These are phyloP conservation scores for Aldrovandia affinis DNA, from an alignment of 2,797 vertebrate species.

Conservation along the genomic window DNA sequence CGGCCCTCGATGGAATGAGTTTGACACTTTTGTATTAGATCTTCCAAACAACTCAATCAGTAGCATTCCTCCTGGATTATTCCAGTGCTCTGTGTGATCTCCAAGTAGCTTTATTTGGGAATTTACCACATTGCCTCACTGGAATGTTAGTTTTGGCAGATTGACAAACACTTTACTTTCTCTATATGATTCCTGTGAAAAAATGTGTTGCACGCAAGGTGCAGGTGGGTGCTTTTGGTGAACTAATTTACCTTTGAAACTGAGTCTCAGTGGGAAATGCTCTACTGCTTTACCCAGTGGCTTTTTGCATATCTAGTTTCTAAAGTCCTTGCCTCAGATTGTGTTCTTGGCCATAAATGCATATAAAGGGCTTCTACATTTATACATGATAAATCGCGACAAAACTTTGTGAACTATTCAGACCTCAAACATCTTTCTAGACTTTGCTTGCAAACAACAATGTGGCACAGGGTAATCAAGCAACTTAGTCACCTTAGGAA, in stretches of 20 bases:
- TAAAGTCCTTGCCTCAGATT: conserved; percentile 27
- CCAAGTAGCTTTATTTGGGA: conserved; percentile 28
- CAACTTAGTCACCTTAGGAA: conserved; percentile 7
- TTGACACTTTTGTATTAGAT: too few species aligned
- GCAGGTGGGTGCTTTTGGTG: conserved; percentile 1
- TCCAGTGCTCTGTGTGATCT: conserved; percentile 31
- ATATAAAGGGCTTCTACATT: conserved; percentile 29
- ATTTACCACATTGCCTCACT: conserved; percentile 11
- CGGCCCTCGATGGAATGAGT: too few species aligned
- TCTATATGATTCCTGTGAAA: conserved; percentile 25
- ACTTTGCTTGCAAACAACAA: not conserved
- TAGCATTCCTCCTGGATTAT: conserved; percentile 22
- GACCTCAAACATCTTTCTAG: not conserved
- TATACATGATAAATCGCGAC: conserved; percentile 25
- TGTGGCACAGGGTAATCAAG: conserved; percentile 14
- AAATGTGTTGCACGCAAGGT: not conserved
- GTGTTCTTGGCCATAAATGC: conserved; percentile 8
- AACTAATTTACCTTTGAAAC: not conserved
- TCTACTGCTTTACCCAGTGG: not conserved
- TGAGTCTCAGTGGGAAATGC: conserved; percentile 16
- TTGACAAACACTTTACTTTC: conserved; percentile 1
- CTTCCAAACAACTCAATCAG: conserved; percentile 25
- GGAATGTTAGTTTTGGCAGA: conserved; percentile 9
- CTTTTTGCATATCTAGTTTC: conserved; percentile 19
- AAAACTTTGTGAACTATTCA: conserved; percentile 13